Evolutionary conservation across 2,113 vertebrate species (phyloP), one percentile per base, ranked within the genome.

Genomic region (Paralichthys olivaceus): DNA sequence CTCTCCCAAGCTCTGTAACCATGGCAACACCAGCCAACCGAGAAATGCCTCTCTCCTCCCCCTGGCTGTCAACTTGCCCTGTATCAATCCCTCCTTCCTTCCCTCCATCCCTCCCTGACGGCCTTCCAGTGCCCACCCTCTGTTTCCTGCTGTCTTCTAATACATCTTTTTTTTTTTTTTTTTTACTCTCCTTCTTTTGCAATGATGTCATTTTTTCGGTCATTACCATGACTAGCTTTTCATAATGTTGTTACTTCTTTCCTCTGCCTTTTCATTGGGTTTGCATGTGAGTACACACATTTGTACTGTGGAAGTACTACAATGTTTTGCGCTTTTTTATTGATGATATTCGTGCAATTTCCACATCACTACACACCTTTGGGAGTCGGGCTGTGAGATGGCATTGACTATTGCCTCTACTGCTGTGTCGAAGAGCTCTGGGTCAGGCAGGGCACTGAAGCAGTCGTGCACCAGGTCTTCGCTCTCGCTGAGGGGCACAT

Each of bases 371-470:
- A 72, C 94, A 91, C 87, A 99, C 98, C 98, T 97, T 88, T 99
- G 98, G 62, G 98, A 97, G 91, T 99, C 98, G 0, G 98, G 98
- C 84, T 99, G 98, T 0, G 98, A 99, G 93, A 99, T 98, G 85
- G 97, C 96, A 59, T 99, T 99, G 86, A 99, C 97, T 34, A 99
- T 95, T 62, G 98, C 98, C 88, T 99, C 98, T 86, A 99, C 97
- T 0, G 98, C 97, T 3, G 96, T 96, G 92, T 99, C 98, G 0
- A 99, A 99, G 81, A 99, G 97, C 94, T 99, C 98, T 0, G 97
- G 96, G 93, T 99, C 97, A 34, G 95, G 94, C 75, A 99, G 95
- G 5, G 97, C 96, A 4, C 94, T 89, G 84, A 99, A 99, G 85
- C 97, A 95, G 81, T 97, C 97, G 73, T 98, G 95, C 81, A 99